A percentile compares a stretch with the other conserved stretches of the same genome.
phyloP scores from a whole-genome alignment of 2,113 vertebrate species.

The Anoura caudifer region DNA sequence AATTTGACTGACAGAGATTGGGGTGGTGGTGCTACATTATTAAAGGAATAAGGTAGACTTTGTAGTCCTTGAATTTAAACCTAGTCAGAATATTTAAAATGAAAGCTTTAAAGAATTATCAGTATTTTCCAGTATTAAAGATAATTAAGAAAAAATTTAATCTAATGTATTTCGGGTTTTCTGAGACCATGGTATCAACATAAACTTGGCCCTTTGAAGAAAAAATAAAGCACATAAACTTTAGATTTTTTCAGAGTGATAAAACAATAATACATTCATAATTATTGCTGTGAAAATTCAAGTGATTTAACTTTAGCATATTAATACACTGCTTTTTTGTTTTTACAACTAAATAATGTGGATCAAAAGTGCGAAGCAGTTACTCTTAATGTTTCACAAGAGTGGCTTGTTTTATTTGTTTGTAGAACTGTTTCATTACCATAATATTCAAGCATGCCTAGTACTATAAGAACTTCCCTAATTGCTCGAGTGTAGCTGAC shows the following conservation, averaged over 20 bases:
- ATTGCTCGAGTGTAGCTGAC: neutral
- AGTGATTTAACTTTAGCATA: neutral
- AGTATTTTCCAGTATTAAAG: neutral
- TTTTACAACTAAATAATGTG: neutral
- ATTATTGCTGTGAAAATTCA: neutral
- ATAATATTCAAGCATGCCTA: neutral
- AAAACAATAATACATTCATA: neutral
- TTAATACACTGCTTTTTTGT: neutral
- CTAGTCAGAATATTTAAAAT: neutral
- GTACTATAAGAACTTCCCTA: neutral
- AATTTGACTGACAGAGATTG: neutral
- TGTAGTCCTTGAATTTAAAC: neutral
- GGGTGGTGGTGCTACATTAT: neutral
- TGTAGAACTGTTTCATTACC: neutral
- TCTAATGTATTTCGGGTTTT: neutral
- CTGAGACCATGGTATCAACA: neutral
- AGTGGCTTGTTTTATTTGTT: neutral
- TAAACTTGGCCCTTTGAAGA: neutral
- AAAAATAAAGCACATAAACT: neutral
- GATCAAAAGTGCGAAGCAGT: conserved; percentile 21
- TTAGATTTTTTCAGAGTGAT: neutral
- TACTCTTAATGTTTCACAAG: neutral
- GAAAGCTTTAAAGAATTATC: neutral
- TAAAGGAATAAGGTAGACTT: neutral
- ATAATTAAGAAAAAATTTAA: neutral